These are phyloP conservation scores for Andricus quercusramuli DNA, from an alignment of 2,888 invertebrate genomes.

Conservation along the genomic window DNA sequence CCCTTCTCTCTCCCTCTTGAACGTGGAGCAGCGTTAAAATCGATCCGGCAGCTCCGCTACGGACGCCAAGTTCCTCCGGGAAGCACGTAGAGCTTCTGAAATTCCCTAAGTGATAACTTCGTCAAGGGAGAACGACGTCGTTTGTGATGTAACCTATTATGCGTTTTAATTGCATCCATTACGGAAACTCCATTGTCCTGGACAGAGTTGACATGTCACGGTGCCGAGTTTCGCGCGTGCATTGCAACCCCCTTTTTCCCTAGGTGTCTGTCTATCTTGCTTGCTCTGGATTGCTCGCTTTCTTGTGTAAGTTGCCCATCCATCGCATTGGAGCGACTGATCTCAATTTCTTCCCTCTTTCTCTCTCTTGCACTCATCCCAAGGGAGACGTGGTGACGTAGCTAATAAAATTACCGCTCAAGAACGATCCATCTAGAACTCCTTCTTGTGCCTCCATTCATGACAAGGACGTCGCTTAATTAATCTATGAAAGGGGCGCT, in stretches of 20 bases:
- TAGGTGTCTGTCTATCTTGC: neutral
- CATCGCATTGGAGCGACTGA: conserved; percentile 22
- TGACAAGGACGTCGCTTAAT: conserved; percentile 28
- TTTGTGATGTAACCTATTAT: conserved; percentile 67
- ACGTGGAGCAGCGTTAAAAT: conserved; percentile 30
- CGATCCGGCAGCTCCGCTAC: conserved; percentile 26
- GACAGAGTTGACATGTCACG: conserved; percentile 50
- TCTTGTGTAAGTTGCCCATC: conserved; percentile 11
- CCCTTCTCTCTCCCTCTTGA: conserved; percentile 30
- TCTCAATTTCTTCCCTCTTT: conserved; percentile 28
- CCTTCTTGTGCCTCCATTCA: conserved; percentile 22
- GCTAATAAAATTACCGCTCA: conserved; percentile 39
- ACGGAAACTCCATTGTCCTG: conserved; percentile 59
- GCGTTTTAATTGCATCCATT: conserved; percentile 76
- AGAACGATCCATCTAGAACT: conserved; percentile 35
- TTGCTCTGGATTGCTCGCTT: conserved; percentile 15
- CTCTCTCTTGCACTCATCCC: neutral
- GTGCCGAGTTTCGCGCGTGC: conserved; percentile 11
- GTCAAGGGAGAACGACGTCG: conserved; percentile 59
- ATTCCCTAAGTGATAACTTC: conserved; percentile 66
- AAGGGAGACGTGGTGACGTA: conserved; percentile 21
- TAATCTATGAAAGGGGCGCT: conserved; percentile 18
- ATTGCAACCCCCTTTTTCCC: neutral
- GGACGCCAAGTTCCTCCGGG: conserved; percentile 47
- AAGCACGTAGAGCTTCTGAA: conserved; percentile 49